Conservation (phyloP, 2,797 vertebrate genomes). For the Pseudochirops cupreus region DNA sequence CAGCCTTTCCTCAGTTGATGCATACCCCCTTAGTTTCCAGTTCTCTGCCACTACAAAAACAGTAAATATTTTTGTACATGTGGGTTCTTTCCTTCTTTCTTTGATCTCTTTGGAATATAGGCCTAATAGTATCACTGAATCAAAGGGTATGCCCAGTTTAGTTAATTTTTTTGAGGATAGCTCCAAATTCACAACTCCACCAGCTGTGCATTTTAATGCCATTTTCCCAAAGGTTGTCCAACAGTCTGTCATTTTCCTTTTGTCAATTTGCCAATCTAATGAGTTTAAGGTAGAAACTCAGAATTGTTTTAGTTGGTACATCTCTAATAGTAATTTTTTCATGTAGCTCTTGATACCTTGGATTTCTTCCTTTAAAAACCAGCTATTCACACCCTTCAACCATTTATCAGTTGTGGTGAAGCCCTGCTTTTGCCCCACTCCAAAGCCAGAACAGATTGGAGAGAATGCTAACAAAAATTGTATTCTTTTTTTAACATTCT, state of each 20-base stretch:
- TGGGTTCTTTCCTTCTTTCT: background rate
- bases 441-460: background rate
- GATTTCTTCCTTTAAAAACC: background rate
- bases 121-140: background rate
- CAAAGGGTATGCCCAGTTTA: background rate
- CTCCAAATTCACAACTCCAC: background rate
- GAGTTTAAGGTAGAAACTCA: background rate
- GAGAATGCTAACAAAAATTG: background rate
- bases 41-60: background rate
- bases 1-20: background rate
- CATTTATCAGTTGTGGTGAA: background rate
- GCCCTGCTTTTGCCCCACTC: background rate
- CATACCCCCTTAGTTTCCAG: background rate
- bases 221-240: background rate
- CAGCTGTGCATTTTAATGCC: background rate
- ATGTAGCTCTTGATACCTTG: background rate
- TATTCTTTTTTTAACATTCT: background rate
- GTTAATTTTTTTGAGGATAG: background rate
- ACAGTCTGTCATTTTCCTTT: background rate
- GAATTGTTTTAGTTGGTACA: background rate
- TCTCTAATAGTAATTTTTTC: background rate
- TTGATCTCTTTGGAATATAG: background rate
- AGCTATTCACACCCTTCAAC: background rate
- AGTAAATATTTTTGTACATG: background rate
- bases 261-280: background rate